Conservation (phyloP, 2,113 vertebrate species). For the Xenopus borealis region DNA sequence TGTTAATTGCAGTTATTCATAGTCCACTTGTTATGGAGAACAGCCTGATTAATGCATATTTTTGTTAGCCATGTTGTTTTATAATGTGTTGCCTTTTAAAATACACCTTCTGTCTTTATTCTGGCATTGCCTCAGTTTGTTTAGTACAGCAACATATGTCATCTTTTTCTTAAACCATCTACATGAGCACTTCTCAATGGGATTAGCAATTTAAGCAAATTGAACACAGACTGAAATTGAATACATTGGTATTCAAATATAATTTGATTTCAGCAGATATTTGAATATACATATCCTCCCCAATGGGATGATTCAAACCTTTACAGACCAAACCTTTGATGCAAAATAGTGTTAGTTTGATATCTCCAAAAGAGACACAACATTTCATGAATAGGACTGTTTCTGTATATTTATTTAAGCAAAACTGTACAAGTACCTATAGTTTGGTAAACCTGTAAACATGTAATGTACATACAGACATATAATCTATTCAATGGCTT, state of each 20-base stretch:
- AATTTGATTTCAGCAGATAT: conserved; percentile 49
- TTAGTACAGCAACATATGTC: conserved; percentile 46
- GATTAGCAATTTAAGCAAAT: conserved; percentile 48
- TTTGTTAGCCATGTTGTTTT: conserved; percentile 28
- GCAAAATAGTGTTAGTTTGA: background rate
- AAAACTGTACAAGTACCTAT: background rate
- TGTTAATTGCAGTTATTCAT: conserved; percentile 39
- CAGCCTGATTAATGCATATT: background rate
- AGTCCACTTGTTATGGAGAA: conserved; percentile 12
- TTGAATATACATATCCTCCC: conserved; percentile 39
- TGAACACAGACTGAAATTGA: conserved; percentile 47
- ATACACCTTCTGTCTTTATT: conserved; percentile 52
- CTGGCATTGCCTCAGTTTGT: conserved; percentile 48
- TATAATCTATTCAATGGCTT: too few species aligned
- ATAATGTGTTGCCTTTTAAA: conserved; percentile 47
- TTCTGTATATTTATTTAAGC: background rate
- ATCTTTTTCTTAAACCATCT: conserved; percentile 44
- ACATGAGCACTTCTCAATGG: conserved; percentile 29
- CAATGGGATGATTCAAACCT: background rate
- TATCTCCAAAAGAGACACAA: background rate
- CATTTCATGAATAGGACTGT: background rate
- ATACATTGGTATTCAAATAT: conserved; percentile 34
- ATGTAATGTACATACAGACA: too few species aligned
- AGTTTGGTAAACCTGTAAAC: background rate
- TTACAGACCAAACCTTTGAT: background rate